Evolutionary conservation across 2,113 vertebrate genomes (phyloP).

Genomic region (Nycticorax nycticorax): DNA sequence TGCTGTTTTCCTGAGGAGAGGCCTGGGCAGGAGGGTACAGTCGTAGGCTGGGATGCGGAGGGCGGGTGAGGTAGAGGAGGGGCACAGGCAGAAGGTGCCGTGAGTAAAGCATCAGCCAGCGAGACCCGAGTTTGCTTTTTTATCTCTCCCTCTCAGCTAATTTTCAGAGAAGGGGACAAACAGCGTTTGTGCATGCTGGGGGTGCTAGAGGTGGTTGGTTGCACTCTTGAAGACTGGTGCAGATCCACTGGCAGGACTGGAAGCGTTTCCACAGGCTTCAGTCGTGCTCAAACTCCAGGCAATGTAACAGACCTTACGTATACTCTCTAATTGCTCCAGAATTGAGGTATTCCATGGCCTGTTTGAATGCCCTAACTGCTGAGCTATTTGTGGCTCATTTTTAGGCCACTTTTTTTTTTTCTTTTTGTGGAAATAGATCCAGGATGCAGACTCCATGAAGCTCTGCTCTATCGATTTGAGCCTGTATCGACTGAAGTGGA

Average conservation of each 20-base stretch:
- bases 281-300: not conserved
- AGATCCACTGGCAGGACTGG: not conserved
- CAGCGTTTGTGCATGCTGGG: not conserved
- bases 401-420: not conserved
- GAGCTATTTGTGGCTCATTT: not conserved
- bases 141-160: not conserved
- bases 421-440: not conserved
- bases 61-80: not conserved
- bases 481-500: not conserved
- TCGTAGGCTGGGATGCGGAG: not conserved
- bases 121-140: not conserved
- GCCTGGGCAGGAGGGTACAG: not conserved
- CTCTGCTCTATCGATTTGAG: not conserved
- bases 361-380: not conserved
- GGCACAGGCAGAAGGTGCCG: not conserved
- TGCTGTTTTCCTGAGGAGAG: not conserved
- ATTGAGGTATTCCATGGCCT: not conserved
- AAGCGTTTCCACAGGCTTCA: not conserved
- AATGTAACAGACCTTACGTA: not conserved
- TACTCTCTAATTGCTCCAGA: not conserved
- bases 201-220: not conserved
- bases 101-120: not conserved
- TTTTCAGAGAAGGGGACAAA: slow-evolving; percentile 12
- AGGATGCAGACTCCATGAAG: not conserved
- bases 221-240: not conserved